Evolutionary conservation across 2,888 invertebrate genomes (phyloP), one percentile per base, ranked within the genome.

Genomic region (Volucella bombylans): DNA sequence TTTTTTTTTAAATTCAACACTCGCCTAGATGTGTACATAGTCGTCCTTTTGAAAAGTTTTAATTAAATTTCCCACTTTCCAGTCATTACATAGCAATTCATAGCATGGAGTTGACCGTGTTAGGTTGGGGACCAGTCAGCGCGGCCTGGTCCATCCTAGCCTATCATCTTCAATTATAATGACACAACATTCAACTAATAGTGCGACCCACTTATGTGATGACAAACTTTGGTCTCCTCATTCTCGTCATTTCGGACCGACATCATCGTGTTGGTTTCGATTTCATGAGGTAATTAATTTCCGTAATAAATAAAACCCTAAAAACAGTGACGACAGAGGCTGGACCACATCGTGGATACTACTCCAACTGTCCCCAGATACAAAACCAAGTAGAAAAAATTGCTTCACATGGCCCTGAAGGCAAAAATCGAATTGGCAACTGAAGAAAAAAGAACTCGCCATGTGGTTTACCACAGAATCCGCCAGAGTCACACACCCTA

Each of bases 271-370:
- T 68, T 73, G 68, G 67, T 68, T 23, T 82, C 67, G 62, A 71
- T 85, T 85, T 76, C 76, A 85, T 72, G 76, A 68, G 85, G 85
- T 85, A 81, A 85, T 85, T 85, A 85, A 81, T 85, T 81, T 85
- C 62, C 81, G 61, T 77, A 81, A 77, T 77, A 85, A 81, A 81
- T 81, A 81, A 81, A 85, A 85, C 80, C 74, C 61, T 43, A 71
- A 64, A 54, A 54, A 74, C 68, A 57, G 45, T 45, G 73, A 54
- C 38, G 39, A 31, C 52, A 18, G 59, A 18, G 15, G 41, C 23
- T 4, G 6, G 23, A n/a, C 47, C 57, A 45, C n/a, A 10, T 41
- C 12, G 69, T 15, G 59, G 59, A 57, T 31, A 31, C 31, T 31
- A 57, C 57, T 52, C 23, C 50, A 55, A 62, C 61, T 80, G 76